A percentile compares a stretch with the other conserved stretches of the same genome.
Evolutionary conservation across 2,888 invertebrate genomes (phyloP).

Genomic region (Cheilosia grossa): DNA sequence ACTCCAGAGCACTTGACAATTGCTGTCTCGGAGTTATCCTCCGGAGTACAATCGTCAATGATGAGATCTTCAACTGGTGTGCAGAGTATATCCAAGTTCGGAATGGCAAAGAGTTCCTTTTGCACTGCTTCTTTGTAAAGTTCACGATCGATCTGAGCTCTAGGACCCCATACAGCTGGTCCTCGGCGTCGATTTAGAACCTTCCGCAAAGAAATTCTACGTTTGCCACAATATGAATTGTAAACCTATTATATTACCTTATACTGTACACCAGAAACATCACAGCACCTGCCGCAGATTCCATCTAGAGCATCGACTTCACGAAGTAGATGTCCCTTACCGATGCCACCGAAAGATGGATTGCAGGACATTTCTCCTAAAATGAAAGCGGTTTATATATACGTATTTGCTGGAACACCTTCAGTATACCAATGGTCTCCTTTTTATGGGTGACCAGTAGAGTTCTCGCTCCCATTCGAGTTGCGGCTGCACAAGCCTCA

Average conservation of each 20-base stretch:
- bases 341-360: conserved; percentile 96
- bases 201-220: conserved; percentile 77
- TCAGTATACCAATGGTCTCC: conserved; percentile 88
- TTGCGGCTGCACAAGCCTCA: conserved; percentile 93
- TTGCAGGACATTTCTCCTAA: conserved; percentile 96
- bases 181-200: conserved; percentile 92
- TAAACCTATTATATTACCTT: conserved; percentile 83
- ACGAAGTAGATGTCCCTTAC: conserved; percentile 93
- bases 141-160: conserved; percentile 93
- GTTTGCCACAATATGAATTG: background rate
- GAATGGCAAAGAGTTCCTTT: conserved; percentile 86
- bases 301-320: conserved; percentile 96
- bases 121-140: conserved; percentile 92
- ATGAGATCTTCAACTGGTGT: conserved; percentile 92
- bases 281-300: conserved; percentile 91
- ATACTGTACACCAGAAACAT: conserved; percentile 91
- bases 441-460: conserved; percentile 92
- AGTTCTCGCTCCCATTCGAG: conserved; percentile 92
- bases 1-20: conserved; percentile 79
- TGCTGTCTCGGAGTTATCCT: conserved; percentile 31
- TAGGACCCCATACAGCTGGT: conserved; percentile 94
- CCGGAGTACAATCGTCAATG: conserved; percentile 79
- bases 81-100: conserved; percentile 87
- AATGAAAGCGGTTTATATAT: conserved; percentile 68
- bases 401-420: conserved; percentile 16